Evolutionary conservation across 2,888 invertebrate genomes (phyloP).

Genomic region (Clepsis dumicolana): DNA sequence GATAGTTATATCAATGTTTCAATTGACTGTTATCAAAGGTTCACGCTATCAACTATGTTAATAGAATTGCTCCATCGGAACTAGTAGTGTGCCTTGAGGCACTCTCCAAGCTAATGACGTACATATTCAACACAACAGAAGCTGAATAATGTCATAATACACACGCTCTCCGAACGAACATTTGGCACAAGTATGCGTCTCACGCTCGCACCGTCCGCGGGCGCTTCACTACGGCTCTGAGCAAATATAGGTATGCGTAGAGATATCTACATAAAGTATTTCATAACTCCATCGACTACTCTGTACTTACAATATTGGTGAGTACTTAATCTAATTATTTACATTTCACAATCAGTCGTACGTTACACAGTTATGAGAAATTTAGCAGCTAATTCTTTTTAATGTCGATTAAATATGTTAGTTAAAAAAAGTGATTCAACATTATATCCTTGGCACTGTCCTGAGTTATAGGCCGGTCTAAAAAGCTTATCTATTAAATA

Average conservation of each 20-base stretch:
- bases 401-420: conserved; percentile 44
- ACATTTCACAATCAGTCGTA: conserved; percentile 85
- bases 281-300: conserved; percentile 69
- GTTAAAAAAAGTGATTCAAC: conserved; percentile 12
- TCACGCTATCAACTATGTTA: conserved; percentile 33
- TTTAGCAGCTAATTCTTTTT: conserved; percentile 78
- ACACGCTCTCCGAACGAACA: conserved; percentile 69
- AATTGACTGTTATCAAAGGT: conserved; percentile 61
- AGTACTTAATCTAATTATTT: conserved; percentile 81
- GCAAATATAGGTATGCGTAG: conserved; percentile 85
- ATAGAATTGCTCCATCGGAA: conserved; percentile 23
- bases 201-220: conserved; percentile 71
- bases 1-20: conserved; percentile 58
- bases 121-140: conserved; percentile 56
- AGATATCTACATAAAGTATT: conserved; percentile 77
- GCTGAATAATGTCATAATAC: conserved; percentile 63
- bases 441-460: conserved; percentile 63
- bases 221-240: conserved; percentile 76
- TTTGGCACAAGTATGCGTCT: conserved; percentile 83
- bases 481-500: conserved; percentile 69
- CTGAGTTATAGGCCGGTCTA: conserved; percentile 76
- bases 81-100: background rate
- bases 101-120: conserved; percentile 7
- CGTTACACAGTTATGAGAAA: conserved; percentile 65
- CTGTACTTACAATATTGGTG: conserved; percentile 75